phyloP scores from a whole-genome alignment of 2,797 vertebrate genomes.

The Trachops cirrhosus region DNA sequence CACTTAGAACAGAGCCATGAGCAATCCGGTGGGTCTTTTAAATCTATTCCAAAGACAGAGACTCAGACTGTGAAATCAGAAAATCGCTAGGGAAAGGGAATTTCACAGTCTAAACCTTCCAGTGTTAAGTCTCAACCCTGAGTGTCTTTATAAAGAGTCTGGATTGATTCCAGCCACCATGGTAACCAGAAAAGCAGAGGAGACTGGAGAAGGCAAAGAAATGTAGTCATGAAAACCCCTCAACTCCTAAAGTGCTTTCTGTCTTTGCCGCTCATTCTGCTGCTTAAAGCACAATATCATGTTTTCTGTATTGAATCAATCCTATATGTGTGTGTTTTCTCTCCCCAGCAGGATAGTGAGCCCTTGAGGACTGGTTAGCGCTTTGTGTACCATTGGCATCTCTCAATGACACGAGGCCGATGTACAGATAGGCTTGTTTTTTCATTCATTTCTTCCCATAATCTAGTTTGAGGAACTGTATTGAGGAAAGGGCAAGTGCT shows the following conservation, averaged over 20 bases:
- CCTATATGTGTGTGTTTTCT: conserved; percentile 13
- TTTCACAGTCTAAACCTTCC: conserved; percentile 58
- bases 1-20: conserved; percentile 40
- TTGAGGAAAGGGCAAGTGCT: not conserved
- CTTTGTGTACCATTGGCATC: not conserved
- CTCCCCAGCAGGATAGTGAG: not conserved
- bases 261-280: conserved; percentile 18
- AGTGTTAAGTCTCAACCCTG: conserved; percentile 56
- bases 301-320: conserved; percentile 25
- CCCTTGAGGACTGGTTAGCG: not conserved
- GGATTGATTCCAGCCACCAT: conserved; percentile 48
- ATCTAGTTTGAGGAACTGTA: not conserved
- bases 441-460: not conserved
- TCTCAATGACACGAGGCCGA: not conserved
- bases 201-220: conserved; percentile 47
- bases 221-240: conserved; percentile 32
- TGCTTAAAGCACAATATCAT: not conserved
- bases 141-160: conserved; percentile 63
- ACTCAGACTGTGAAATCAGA: conserved; percentile 47
- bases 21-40: conserved; percentile 20
- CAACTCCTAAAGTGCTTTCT: conserved; percentile 40
- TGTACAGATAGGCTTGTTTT: not conserved
- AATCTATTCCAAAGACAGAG: conserved; percentile 60
- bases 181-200: conserved; percentile 66
- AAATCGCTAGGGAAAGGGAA: conserved; percentile 54